Evolutionary conservation across 2,113 vertebrate species (phyloP).

Genomic region (Ciconia maguari): DNA sequence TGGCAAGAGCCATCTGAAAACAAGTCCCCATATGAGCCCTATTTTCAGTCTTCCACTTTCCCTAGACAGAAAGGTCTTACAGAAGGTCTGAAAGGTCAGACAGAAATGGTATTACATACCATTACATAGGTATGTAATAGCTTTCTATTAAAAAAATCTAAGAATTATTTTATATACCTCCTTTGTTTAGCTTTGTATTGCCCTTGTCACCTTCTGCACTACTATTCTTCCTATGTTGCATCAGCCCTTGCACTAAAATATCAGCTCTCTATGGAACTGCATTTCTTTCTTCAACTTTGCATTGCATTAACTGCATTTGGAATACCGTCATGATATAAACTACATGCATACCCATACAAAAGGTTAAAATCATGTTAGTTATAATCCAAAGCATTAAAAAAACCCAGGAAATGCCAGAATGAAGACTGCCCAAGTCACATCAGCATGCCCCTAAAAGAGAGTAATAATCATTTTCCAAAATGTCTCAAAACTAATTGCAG

Average conservation of each 20-base stretch:
- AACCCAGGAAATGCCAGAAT: background rate
- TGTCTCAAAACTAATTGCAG: background rate
- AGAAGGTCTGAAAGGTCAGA: no score
- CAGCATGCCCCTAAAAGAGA: background rate
- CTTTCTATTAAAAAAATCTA: background rate
- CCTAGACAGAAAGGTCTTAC: background rate
- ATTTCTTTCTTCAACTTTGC: background rate
- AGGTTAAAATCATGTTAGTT: background rate
- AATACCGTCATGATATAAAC: background rate
- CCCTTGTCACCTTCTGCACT: background rate
- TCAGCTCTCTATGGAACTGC: background rate
- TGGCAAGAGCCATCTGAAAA: background rate
- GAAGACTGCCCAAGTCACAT: background rate
- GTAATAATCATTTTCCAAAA: background rate
- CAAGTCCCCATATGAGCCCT: background rate
- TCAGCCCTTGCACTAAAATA: background rate
- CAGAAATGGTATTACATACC: no score
- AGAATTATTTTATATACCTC: background rate
- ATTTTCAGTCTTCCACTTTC: background rate
- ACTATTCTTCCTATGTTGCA: background rate
- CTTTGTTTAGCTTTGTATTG: background rate
- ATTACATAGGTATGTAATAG: background rate
- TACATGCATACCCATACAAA: background rate
- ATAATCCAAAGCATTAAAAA: background rate
- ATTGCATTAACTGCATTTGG: background rate